phyloP scores from a whole-genome alignment of 2,888 invertebrate genomes.

The Tipula lateralis region DNA sequence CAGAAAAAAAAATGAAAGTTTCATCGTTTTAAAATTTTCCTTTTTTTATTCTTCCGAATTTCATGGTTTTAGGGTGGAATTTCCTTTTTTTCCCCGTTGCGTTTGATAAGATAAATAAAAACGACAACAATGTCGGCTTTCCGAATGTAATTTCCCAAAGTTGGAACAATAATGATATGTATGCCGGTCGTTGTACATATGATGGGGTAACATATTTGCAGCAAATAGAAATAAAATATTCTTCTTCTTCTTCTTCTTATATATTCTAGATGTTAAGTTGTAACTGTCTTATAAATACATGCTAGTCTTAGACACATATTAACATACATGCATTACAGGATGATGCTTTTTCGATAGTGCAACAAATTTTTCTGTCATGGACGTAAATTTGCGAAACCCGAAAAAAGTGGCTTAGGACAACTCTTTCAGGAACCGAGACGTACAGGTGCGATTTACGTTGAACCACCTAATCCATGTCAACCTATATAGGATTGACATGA shows the following conservation, averaged over 20 bases:
- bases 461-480: too few relatives aligned
- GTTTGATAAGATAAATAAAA: background rate
- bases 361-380: too few relatives aligned
- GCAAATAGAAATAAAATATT: background rate
- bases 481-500: too few relatives aligned
- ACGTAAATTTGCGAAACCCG: too few relatives aligned
- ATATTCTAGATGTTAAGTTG: background rate
- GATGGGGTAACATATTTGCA: background rate
- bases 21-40: background rate
- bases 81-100: background rate
- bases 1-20: background rate
- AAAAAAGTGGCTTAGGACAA: too few relatives aligned
- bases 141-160: background rate
- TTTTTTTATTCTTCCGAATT: background rate
- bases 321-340: too few relatives aligned
- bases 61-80: background rate
- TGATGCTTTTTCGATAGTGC: too few relatives aligned
- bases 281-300: background rate
- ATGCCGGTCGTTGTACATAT: background rate
- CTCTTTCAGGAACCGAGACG: too few relatives aligned
- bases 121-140: background rate
- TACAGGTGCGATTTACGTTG: too few relatives aligned
- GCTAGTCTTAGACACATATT: background rate
- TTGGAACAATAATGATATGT: background rate
- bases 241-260: too few relatives aligned